These are phyloP conservation scores for Eurystomus gularis DNA, from an alignment of 2,113 vertebrate genomes.

Conservation along the genomic window DNA sequence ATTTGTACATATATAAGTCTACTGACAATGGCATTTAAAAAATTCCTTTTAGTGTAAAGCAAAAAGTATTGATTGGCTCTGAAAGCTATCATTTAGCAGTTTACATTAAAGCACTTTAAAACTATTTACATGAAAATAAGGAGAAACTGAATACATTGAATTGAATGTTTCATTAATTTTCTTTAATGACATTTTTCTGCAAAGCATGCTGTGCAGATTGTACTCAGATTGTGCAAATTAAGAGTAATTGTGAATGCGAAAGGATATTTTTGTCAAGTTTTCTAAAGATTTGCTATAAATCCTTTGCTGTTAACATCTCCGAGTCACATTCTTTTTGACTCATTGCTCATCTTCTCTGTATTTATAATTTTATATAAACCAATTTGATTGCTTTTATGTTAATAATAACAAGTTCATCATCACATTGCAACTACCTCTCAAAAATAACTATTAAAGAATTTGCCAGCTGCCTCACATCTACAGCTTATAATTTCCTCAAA, in stretches of 20 bases:
- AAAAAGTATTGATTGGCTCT: slow-evolving; percentile 64
- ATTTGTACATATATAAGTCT: background rate
- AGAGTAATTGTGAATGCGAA: slow-evolving; percentile 33
- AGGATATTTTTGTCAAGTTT: background rate
- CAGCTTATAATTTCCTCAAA: background rate
- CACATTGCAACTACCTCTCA: background rate
- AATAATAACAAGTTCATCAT: slow-evolving; percentile 2
- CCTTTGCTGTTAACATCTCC: background rate
- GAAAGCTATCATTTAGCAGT: slow-evolving; percentile 66
- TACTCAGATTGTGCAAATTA: slow-evolving; percentile 16
- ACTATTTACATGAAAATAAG: slow-evolving; percentile 61
- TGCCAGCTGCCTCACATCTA: background rate
- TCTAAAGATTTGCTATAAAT: background rate
- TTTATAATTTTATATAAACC: background rate
- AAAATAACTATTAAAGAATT: background rate
- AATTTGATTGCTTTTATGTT: background rate
- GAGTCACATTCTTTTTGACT: slow-evolving; percentile 5
- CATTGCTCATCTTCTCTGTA: background rate
- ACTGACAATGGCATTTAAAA: slow-evolving; percentile 29
- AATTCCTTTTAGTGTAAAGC: slow-evolving; percentile 50
- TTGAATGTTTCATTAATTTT: slow-evolving; percentile 53
- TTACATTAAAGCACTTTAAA: slow-evolving; percentile 61
- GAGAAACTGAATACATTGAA: slow-evolving; percentile 21
- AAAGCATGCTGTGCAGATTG: background rate
- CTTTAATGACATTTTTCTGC: slow-evolving; percentile 25